Percentiles rank a stretch among this genome's conserved stretches.
Conservation (phyloP, 2,113 vertebrate species). For the Neotragus pygmaeus region DNA sequence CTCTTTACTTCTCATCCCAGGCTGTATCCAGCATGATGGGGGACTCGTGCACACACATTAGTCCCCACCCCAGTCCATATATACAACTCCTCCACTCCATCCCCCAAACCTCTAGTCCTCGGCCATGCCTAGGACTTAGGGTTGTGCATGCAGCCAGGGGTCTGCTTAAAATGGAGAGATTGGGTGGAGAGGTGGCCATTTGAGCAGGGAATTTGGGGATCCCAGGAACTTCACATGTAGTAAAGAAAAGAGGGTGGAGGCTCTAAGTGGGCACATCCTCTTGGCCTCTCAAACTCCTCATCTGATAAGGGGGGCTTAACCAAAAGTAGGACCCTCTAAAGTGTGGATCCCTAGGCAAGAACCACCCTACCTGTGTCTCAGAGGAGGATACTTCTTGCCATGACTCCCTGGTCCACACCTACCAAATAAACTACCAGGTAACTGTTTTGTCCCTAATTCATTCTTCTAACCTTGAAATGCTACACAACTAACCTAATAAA, state of each 20-base stretch:
- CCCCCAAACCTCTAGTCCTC: neutral
- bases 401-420: neutral
- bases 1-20: neutral
- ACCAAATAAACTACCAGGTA: neutral
- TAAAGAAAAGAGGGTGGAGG: neutral
- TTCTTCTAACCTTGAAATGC: neutral
- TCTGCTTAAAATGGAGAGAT: neutral
- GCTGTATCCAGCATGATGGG: neutral
- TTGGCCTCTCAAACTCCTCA: neutral
- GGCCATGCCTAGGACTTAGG: too few species aligned
- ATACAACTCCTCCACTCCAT: rapidly evolving
- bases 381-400: neutral
- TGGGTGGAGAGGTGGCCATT: neutral
- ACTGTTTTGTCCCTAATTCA: neutral
- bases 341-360: neutral
- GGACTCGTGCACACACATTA: rapidly evolving
- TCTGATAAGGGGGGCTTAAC: neutral
- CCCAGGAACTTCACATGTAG: neutral
- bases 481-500: neutral
- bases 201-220: neutral
- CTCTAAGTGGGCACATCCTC: neutral
- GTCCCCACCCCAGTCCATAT: neutral
- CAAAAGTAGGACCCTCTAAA: neutral
- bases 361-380: neutral
- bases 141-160: neutral